Base-by-base conservation (phyloP, 1,140 invertebrate genomes). In the Bombus confusus region DNA sequence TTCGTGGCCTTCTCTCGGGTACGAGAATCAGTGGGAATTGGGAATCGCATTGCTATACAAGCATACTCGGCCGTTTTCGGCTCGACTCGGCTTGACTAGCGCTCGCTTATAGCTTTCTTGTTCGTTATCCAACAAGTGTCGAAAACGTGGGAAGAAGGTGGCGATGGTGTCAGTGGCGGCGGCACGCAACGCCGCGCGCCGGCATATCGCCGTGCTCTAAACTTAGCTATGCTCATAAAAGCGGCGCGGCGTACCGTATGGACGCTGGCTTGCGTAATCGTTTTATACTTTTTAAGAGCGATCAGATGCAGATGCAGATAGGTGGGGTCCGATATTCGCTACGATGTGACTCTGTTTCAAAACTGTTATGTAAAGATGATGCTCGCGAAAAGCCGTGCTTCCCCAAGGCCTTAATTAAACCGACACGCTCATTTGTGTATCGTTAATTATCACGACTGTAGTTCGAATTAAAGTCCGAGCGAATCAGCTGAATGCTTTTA, bases 191-290 rank as follows among this genome's bases (percentile, higher is more conserved):
- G 80, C 41, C 47, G 83, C 80, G 66, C 52, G 47, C 76, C 69
- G 72, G 80, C 80, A 77, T 81, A 89, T 90, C 86, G 83, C 59
- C 47, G 83, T 80, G 79, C 86, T 92, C 92, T 93, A 93, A 93
- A 93, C 91, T 93, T 92, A 92, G 90, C 90, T 81, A 77, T 47
- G 72, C 83, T 91, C 88, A 89, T 90, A 91, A 90, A 91, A 91
- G 89, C 76, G 79, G 41, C 90, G 90, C 76, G 83, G 39, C 86
- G 86, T 82, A 86, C 80, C 81, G 83, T 83, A 77, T 88, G 83
- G 83, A 89, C 87, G 77, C 84, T 77, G 64, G 85, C 91, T 93
- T 93, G 92, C 91, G 88, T 93, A 93, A 93, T 93, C 91, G 88
- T 88, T 93, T 86, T 85, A 78, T 90, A 90, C 79, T 90, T 90